phyloP scores from a whole-genome alignment of 2,113 vertebrate genomes.

The Progne subis region DNA sequence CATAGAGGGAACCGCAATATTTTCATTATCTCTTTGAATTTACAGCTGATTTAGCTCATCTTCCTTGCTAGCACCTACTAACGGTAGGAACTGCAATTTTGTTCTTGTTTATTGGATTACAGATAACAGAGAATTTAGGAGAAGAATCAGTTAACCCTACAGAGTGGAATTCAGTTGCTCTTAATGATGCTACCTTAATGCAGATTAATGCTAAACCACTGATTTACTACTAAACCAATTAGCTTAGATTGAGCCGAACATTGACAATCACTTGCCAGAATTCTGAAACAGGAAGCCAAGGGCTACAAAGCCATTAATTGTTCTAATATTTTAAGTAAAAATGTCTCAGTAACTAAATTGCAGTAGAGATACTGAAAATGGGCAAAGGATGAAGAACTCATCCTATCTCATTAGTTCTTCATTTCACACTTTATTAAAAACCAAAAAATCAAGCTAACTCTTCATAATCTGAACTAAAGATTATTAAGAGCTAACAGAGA shows the following conservation, averaged over 20 bases:
- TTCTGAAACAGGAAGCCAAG: not conserved
- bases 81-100: not conserved
- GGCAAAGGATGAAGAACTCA: not conserved
- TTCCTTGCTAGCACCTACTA: not conserved
- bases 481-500: not conserved
- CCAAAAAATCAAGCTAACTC: not conserved
- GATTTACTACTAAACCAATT: slow-evolving; percentile 40
- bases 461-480: not conserved
- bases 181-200: not conserved
- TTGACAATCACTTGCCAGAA: not conserved
- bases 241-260: not conserved
- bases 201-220: slow-evolving; percentile 47
- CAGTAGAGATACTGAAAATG: not conserved
- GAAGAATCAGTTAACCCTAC: not conserved
- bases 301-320: not conserved
- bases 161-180: not conserved
- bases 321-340: not conserved
- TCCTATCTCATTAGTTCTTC: not conserved
- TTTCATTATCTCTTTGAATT: not conserved
- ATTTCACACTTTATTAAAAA: not conserved
- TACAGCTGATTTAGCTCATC: not conserved
- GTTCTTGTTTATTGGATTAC: not conserved
- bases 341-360: not conserved
- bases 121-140: not conserved
- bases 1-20: not conserved